These are phyloP conservation scores for Columbina picui DNA, from an alignment of 2,113 vertebrate species.

Conservation along the genomic window DNA sequence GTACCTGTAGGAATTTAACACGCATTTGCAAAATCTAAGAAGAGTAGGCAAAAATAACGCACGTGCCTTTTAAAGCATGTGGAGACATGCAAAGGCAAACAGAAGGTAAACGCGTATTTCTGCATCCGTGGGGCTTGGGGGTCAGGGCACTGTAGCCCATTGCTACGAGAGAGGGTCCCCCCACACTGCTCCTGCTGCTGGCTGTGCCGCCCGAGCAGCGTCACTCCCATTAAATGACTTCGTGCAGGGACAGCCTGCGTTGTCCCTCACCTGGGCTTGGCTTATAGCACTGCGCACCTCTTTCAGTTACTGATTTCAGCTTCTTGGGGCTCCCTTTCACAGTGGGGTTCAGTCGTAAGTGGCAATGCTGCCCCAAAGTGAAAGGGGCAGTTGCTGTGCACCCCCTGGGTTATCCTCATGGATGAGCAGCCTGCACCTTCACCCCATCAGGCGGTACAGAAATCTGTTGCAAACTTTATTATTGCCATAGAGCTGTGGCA, in stretches of 20 bases:
- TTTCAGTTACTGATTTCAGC: background rate
- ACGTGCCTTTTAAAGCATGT: background rate
- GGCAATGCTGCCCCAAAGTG: background rate
- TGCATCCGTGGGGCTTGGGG: fast-evolving
- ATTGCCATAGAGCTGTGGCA: background rate
- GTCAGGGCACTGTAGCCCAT: too few relatives aligned
- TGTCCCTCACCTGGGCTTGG: background rate
- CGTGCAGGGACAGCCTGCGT: background rate
- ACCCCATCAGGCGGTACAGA: background rate
- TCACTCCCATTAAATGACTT: background rate
- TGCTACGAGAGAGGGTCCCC: fast-evolving
- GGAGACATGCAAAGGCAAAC: background rate
- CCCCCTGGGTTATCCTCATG: background rate
- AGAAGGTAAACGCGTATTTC: background rate
- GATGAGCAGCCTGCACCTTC: background rate
- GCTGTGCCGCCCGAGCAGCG: fast-evolving
- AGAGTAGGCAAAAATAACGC: background rate
- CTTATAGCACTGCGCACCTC: fast-evolving
- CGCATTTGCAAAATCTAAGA: background rate
- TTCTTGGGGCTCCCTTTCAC: background rate
- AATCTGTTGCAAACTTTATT: background rate
- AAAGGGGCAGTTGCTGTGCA: background rate
- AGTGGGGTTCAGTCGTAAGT: fast-evolving
- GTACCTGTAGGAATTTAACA: background rate
- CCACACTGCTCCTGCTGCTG: fast-evolving